These are phyloP conservation scores for Rhegmatorhina hoffmannsi DNA, from an alignment of 2,113 vertebrate genomes.

Conservation along the genomic window DNA sequence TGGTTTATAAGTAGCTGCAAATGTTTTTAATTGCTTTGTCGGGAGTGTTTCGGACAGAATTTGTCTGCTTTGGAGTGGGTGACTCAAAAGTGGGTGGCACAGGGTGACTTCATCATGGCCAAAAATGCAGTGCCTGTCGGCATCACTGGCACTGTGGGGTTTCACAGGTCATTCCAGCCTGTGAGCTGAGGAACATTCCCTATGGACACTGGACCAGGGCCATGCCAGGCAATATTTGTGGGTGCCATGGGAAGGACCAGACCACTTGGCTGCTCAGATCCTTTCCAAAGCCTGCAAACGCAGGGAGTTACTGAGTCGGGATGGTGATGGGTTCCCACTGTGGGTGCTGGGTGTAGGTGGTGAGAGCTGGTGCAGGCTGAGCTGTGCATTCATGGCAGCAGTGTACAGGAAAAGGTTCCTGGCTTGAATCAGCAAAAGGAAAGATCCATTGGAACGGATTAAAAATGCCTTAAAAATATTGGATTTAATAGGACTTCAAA, in stretches of 20 bases:
- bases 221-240: background rate
- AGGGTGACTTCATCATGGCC: background rate
- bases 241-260: background rate
- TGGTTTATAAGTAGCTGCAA: background rate
- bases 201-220: too few relatives aligned
- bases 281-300: background rate
- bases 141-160: background rate
- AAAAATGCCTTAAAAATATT: background rate
- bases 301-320: fast-evolving
- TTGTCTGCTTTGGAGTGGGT: background rate
- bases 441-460: background rate
- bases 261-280: fast-evolving
- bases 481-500: background rate
- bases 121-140: background rate
- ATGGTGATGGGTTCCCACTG: fast-evolving
- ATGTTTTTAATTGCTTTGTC: background rate
- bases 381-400: background rate
- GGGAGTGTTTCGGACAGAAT: background rate
- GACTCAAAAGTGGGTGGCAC: background rate
- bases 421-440: background rate
- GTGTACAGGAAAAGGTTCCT: background rate
- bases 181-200: background rate
- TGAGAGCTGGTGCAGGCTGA: background rate
- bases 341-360: background rate
- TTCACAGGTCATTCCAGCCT: background rate